phyloP scores from a whole-genome alignment of 2,113 vertebrate genomes.

The Columba livia region DNA sequence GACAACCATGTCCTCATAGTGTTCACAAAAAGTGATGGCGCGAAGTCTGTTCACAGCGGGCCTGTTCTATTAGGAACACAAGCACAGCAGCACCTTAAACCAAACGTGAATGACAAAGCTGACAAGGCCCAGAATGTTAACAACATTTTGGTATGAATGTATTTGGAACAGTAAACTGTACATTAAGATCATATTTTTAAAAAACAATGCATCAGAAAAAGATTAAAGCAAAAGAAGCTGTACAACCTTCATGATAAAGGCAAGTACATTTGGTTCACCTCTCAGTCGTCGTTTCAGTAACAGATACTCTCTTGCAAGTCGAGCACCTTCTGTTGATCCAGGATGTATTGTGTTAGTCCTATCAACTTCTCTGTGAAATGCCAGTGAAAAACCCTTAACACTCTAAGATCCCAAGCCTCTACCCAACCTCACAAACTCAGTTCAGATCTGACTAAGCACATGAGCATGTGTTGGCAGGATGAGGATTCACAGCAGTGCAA shows the following conservation, averaged over 20 bases:
- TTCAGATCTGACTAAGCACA: not conserved
- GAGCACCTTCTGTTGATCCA: not conserved
- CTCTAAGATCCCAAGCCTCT: not conserved
- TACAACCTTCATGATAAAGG: not conserved
- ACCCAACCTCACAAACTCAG: not conserved
- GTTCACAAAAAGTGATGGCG: not conserved
- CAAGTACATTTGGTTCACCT: conserved; percentile 24
- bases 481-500: not conserved
- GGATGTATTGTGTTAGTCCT: not conserved
- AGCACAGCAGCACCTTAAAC: conserved; percentile 13
- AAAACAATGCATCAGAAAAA: not conserved
- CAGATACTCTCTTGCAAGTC: not conserved
- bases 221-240: conserved; percentile 44
- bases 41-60: not conserved
- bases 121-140: not conserved
- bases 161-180: conserved; percentile 40
- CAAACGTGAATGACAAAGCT: not conserved
- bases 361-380: not conserved
- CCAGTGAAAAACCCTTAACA: not conserved
- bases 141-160: conserved; percentile 16
- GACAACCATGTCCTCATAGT: not conserved
- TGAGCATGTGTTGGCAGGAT: not conserved
- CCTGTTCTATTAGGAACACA: not conserved
- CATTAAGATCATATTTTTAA: not conserved
- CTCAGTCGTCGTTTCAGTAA: not conserved